Conservation (phyloP, 2,113 vertebrate genomes). For the Etheostoma cragini region DNA sequence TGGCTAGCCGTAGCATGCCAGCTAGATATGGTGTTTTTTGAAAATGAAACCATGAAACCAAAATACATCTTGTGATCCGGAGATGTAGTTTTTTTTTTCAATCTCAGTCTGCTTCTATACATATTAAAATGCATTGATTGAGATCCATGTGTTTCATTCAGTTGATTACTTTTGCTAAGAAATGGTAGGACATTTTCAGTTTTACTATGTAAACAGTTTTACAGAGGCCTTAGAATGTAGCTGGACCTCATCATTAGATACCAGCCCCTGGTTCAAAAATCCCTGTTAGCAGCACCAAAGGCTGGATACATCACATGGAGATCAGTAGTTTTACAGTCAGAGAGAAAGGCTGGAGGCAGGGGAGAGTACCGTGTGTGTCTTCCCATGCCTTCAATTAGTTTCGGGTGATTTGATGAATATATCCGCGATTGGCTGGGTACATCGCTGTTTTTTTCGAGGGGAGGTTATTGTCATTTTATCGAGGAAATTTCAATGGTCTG, state of each 20-base stretch:
- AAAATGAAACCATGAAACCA: no score
- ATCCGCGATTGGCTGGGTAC: no score
- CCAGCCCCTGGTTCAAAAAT: conserved; percentile 8
- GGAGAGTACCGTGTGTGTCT: neutral
- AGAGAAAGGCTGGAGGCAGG: conserved; percentile 5
- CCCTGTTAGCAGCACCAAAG: neutral
- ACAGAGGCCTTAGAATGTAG: neutral
- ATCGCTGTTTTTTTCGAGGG: no score
- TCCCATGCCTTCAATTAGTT: neutral
- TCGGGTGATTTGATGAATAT: no score
- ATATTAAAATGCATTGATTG: neutral
- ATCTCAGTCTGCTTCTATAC: neutral
- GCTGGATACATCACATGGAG: conserved; percentile 10
- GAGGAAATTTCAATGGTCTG: no score
- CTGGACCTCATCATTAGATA: neutral
- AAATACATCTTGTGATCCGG: neutral
- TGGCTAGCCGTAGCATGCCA: no score
- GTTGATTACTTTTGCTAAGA: neutral
- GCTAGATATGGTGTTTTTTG: no score
- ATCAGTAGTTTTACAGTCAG: conserved; percentile 25
- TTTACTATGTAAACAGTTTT: neutral
- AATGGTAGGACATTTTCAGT: neutral
- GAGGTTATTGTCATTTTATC: no score
- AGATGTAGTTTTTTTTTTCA: no score
- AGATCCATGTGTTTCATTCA: neutral